Conservation (phyloP, 2,113 vertebrate genomes). For the Larimichthys polyactis region DNA sequence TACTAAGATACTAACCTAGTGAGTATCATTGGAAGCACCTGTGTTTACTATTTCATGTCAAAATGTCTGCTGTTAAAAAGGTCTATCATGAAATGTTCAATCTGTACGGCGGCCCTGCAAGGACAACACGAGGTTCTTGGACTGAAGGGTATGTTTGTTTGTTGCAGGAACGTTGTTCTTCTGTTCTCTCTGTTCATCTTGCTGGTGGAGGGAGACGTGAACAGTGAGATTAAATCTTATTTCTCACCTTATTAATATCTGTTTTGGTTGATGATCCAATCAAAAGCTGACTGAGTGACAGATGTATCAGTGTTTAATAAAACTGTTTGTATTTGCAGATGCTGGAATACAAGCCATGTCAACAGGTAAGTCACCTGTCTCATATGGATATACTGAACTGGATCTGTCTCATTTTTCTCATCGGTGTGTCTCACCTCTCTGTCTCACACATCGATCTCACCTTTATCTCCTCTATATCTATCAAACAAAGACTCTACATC, state of each 20-base stretch:
- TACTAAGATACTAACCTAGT: too few relatives aligned
- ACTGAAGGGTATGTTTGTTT: slow-evolving; percentile 3
- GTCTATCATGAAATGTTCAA: not conserved
- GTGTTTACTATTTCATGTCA: not conserved
- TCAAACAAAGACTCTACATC: slow-evolving; percentile 83
- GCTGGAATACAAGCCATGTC: slow-evolving; percentile 68
- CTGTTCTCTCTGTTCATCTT: slow-evolving; percentile 73
- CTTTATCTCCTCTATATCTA: not conserved
- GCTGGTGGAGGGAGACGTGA: slow-evolving; percentile 73
- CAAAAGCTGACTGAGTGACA: not conserved
- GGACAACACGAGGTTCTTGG: not conserved
- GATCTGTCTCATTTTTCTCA: not conserved
- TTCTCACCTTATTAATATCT: not conserved
- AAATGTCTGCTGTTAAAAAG: not conserved
- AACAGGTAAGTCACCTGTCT: slow-evolving; percentile 69
- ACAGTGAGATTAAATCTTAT: slow-evolving; percentile 35
- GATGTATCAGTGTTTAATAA: not conserved
- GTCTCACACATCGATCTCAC: not conserved
- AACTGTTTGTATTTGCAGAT: slow-evolving; percentile 62
- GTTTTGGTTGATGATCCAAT: not conserved
- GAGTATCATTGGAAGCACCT: too few relatives aligned
- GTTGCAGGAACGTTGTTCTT: slow-evolving; percentile 76
- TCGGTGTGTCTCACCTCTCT: not conserved
- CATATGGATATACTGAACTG: not conserved
- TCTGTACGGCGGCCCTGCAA: not conserved